A percentile compares a stretch with the other conserved stretches of the same genome.
phyloP scores from a whole-genome alignment of 2,888 invertebrate species.

The Coleophora flavipennella region DNA sequence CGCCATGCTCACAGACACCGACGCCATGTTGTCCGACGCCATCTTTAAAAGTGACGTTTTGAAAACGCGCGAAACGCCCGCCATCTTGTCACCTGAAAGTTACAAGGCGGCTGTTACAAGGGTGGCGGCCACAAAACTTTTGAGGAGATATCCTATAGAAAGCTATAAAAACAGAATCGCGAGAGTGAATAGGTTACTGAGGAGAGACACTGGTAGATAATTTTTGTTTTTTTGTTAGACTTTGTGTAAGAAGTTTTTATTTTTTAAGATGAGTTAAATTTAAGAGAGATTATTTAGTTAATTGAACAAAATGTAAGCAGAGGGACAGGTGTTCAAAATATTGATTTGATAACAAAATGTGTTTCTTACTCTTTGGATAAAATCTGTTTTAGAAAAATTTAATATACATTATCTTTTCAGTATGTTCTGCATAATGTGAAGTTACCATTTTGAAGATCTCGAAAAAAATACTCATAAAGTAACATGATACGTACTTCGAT shows the following conservation, averaged over 20 bases:
- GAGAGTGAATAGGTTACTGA: conserved; percentile 51
- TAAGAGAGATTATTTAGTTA: no score
- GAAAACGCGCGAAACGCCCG: conserved; percentile 54
- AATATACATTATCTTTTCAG: no score
- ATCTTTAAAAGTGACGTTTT: conserved; percentile 42
- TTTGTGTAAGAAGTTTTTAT: no score
- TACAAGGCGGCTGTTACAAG: conserved; percentile 57
- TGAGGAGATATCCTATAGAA: conserved; percentile 49
- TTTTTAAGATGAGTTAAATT: no score
- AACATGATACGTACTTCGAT: not conserved
- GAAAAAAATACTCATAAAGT: not conserved
- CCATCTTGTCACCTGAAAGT: conserved; percentile 57
- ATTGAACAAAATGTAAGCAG: no score
- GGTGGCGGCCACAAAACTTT: conserved; percentile 44
- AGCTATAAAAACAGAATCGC: conserved; percentile 55
- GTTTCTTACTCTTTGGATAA: no score
- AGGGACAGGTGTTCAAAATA: no score
- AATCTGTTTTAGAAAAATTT: no score
- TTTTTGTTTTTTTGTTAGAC: conserved; percentile 16
- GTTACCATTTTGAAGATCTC: conserved; percentile 1
- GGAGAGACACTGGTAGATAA: conserved; percentile 60
- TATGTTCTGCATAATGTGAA: no score
- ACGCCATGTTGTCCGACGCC: conserved; percentile 60
- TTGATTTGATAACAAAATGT: no score
- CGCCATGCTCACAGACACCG: conserved; percentile 56